phyloP scores from a whole-genome alignment of 1,140 invertebrate species.

The Fragariocoptes setiger region DNA sequence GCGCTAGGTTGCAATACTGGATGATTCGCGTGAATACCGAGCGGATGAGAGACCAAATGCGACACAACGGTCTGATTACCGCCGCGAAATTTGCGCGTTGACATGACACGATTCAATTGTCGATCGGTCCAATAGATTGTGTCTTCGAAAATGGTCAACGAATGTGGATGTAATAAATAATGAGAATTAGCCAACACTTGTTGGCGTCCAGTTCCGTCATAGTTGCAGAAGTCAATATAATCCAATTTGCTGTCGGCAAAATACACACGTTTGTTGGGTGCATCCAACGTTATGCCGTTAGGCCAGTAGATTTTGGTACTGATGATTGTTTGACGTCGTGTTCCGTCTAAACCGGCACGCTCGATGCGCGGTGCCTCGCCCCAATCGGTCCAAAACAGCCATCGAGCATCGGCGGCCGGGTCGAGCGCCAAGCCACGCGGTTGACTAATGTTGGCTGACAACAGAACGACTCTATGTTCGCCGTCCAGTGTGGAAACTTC shows the following conservation, averaged over 20 bases:
- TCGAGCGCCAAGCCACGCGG: constrained; percentile 75
- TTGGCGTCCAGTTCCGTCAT: constrained; percentile 59
- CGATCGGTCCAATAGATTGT: constrained; percentile 86
- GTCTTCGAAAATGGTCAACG: constrained; percentile 51
- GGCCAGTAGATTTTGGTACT: constrained; percentile 94
- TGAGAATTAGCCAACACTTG: constrained; percentile 26
- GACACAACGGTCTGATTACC: constrained; percentile 67
- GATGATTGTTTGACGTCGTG: constrained; percentile 49
- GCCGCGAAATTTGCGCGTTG: constrained; percentile 63
- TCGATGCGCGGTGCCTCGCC: constrained; percentile 86
- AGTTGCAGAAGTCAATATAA: constrained; percentile 91
- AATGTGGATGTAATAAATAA: constrained; percentile 78
- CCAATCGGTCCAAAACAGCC: constrained; percentile 94
- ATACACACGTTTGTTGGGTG: constrained; percentile 66
- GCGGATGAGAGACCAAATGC: constrained; percentile 64
- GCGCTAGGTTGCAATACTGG: constrained; percentile 48
- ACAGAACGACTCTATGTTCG: constrained; percentile 40
- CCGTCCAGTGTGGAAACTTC: constrained; percentile 65
- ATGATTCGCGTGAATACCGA: constrained; percentile 77
- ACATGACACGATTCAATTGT: constrained; percentile 45
- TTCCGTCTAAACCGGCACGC: constrained; percentile 75
- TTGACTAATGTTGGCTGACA: constrained; percentile 61
- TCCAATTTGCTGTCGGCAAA: constrained; percentile 92
- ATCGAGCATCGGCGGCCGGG: constrained; percentile 44
- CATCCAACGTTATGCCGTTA: constrained; percentile 75